Conservation (phyloP, 1,140 invertebrate species). For the Drosophila quadrilineata region DNA sequence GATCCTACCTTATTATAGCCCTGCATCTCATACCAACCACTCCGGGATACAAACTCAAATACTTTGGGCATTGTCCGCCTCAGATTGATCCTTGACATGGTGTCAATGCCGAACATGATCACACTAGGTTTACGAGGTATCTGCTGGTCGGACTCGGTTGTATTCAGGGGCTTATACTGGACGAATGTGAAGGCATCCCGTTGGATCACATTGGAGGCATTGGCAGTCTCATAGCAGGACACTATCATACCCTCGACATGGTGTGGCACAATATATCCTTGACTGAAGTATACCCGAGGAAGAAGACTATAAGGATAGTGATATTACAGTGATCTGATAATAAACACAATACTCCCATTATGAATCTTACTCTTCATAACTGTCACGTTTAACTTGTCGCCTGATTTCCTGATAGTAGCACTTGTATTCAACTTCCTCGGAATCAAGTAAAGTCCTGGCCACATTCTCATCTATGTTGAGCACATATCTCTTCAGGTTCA, state of each 20-base stretch:
- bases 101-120: slow-evolving; percentile 62
- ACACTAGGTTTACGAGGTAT: slow-evolving; percentile 47
- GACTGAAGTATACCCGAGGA: slow-evolving; percentile 40
- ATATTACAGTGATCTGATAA: not conserved
- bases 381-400: slow-evolving; percentile 15
- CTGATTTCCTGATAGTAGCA: slow-evolving; percentile 57
- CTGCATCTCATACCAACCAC: slow-evolving; percentile 54
- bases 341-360: too few relatives aligned
- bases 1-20: slow-evolving; percentile 61
- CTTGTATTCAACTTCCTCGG: slow-evolving; percentile 37
- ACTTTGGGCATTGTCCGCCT: slow-evolving; percentile 60
- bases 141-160: not conserved
- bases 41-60: slow-evolving; percentile 26
- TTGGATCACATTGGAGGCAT: slow-evolving; percentile 39
- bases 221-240: slow-evolving; percentile 27
- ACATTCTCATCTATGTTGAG: slow-evolving; percentile 37
- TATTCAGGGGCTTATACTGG: slow-evolving; percentile 12
- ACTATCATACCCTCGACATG: slow-evolving; percentile 45
- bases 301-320: not conserved
- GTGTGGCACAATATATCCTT: slow-evolving; percentile 43
- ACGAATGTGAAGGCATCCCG: slow-evolving; percentile 42
- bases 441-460: too few relatives aligned
- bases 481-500: slow-evolving; percentile 24
- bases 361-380: slow-evolving; percentile 40
- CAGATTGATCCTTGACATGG: slow-evolving; percentile 77